phyloP scores from a whole-genome alignment of 1,140 invertebrate genomes.

The Portunus trituberculatus region DNA sequence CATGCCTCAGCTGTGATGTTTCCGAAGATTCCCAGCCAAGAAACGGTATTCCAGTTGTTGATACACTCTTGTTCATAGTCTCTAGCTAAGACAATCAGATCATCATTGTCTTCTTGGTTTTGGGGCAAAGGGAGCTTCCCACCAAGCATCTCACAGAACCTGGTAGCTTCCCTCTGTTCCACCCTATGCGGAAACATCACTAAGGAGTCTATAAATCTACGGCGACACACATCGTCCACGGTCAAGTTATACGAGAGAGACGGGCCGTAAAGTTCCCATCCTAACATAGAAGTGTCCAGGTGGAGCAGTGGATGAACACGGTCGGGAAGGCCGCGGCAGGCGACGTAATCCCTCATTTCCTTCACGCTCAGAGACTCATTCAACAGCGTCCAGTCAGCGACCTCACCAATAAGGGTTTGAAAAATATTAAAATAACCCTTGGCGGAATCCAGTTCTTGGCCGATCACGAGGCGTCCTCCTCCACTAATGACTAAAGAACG shows the following conservation, averaged over 20 bases:
- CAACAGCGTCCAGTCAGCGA: conserved; percentile 23
- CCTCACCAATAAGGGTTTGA: background rate
- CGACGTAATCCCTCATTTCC: background rate
- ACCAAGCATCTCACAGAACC: background rate
- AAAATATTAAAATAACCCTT: background rate
- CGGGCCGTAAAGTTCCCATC: background rate
- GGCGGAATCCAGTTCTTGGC: conserved; percentile 30
- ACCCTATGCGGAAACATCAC: background rate
- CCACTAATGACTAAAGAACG: background rate
- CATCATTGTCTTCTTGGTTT: background rate
- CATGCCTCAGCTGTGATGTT: background rate
- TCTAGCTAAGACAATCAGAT: background rate
- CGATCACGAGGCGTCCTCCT: conserved; percentile 35
- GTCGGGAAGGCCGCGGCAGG: background rate
- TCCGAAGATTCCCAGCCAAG: background rate
- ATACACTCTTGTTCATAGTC: background rate
- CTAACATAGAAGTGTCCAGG: background rate
- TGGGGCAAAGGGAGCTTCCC: background rate
- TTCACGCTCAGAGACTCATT: background rate
- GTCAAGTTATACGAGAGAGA: conserved; percentile 12
- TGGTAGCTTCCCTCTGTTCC: background rate
- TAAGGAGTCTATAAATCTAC: background rate
- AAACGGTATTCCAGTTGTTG: background rate
- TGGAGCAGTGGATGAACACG: background rate
- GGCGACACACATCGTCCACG: background rate